Conservation (phyloP, 2,797 vertebrate genomes). For the Hypotaenidia philippensis region DNA sequence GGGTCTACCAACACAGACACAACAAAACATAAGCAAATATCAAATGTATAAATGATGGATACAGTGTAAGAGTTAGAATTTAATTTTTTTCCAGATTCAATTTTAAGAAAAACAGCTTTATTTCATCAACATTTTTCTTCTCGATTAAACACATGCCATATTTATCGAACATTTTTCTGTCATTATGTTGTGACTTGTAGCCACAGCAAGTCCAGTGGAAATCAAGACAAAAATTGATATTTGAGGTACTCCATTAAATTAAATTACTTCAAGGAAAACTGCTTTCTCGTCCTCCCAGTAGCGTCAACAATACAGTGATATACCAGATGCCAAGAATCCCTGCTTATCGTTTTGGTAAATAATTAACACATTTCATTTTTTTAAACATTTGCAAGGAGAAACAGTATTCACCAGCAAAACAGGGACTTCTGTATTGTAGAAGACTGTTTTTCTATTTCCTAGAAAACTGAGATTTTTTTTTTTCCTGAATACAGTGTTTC, state of each 20-base stretch:
- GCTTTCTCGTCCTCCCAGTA: neutral
- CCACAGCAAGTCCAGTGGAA: neutral
- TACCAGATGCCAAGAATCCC: neutral
- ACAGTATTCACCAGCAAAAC: neutral
- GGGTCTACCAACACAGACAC: neutral
- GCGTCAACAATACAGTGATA: neutral
- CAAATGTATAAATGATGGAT: accelerated
- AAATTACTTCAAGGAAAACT: neutral
- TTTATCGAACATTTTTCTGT: neutral
- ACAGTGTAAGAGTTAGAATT: neutral
- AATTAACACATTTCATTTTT: no score
- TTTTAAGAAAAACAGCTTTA: neutral
- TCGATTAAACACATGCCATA: neutral
- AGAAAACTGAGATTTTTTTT: neutral
- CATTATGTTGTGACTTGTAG: neutral
- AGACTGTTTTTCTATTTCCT: neutral
- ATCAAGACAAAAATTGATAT: neutral
- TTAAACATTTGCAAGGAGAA: neutral
- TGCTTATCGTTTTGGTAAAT: neutral
- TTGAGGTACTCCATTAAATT: neutral
- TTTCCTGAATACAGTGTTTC: neutral
- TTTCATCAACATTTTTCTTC: neutral
- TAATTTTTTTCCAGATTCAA: neutral
- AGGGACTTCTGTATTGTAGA: neutral
- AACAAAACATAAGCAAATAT: neutral